Base-by-base conservation (phyloP, 1,140 invertebrate genomes). In the Phthorimaea operculella region DNA sequence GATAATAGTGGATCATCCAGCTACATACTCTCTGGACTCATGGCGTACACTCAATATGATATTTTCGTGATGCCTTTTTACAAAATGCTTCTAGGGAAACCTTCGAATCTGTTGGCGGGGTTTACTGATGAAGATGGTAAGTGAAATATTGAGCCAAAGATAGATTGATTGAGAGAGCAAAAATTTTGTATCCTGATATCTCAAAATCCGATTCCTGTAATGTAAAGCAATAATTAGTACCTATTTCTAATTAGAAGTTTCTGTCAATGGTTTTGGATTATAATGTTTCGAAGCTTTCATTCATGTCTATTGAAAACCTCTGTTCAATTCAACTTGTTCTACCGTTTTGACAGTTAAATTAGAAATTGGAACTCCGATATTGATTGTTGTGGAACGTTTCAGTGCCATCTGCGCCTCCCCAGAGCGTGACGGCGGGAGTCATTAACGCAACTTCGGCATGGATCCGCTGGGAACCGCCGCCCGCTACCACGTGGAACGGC, bases 31-130 rank as follows among this genome's bases (percentile, higher is more conserved):
- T 90, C 89, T 49, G 90, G 90, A 21, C 85, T 94, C 53, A 80
- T 88, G 53, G 89, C 92, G 60, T 93, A 90, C 77, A 88, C 89
- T 17, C 86, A 89, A 51, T 94, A 94, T 79, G 89, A 93, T 79
- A 90, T 94, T 76, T 94, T 94, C 76, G 79, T 94, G 44, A 89
- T 93, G 70, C 92, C 93, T 17, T 93, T 91, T 73, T 92, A 92
- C 76, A 92, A 92, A 74, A 90, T 89, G 73, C 87, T 94, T 45
- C 88, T 93, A 74, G 92, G 92, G 15, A 89, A 91, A 72, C 93
- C 92, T 34, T 93, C 92, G 4, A 94, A 93, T 85, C 90, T 90
- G 44, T 88, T 89, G 75, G 87, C 87, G 18, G 89, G 90, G 33
- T 87, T 88, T 64, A 94, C 93, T 36, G 83, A 90, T 44, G 92